Evolutionary conservation across 2,113 vertebrate species (phyloP).

Genomic region (Blennius ocellaris): DNA sequence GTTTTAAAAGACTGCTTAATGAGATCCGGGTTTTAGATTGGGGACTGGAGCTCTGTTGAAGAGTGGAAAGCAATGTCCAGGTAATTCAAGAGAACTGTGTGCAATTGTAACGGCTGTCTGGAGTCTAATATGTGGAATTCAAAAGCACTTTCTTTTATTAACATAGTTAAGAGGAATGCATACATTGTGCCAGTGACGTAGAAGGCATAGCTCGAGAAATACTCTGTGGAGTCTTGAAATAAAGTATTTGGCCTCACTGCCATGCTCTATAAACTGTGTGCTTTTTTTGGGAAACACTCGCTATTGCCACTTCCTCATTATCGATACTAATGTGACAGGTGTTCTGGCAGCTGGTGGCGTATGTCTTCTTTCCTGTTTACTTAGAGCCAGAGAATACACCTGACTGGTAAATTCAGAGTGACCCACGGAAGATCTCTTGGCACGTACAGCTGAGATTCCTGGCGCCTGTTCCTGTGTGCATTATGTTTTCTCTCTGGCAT

Average conservation of each 20-base stretch:
- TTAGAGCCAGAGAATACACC: constrained; percentile 24
- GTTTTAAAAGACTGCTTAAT: constrained; percentile 22
- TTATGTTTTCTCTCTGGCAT: constrained; percentile 19
- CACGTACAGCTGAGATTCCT: constrained; percentile 16
- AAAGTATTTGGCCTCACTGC: not conserved
- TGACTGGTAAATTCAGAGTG: constrained; percentile 30
- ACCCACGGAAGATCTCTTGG: constrained; percentile 6
- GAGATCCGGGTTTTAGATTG: constrained; percentile 7
- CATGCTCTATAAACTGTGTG: constrained; percentile 7
- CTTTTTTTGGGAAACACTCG: not conserved
- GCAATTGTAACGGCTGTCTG: constrained; percentile 7
- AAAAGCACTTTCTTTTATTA: not conserved
- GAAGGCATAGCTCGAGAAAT: not conserved
- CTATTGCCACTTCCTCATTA: constrained; percentile 16
- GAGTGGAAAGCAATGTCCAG: constrained; percentile 13
- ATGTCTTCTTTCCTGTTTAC: constrained; percentile 37
- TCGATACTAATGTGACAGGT: constrained; percentile 31
- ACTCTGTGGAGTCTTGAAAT: not conserved
- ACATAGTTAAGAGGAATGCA: not conserved
- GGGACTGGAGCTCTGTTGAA: constrained; percentile 13
- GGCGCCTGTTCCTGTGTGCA: not conserved
- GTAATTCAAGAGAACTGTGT: not conserved
- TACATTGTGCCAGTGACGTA: not conserved
- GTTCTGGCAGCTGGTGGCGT: constrained; percentile 24
- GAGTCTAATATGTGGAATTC: constrained; percentile 8